Base-by-base conservation (phyloP, 53 echinoderm and acorn worm species). In the Zoroaster sp. region DNA sequence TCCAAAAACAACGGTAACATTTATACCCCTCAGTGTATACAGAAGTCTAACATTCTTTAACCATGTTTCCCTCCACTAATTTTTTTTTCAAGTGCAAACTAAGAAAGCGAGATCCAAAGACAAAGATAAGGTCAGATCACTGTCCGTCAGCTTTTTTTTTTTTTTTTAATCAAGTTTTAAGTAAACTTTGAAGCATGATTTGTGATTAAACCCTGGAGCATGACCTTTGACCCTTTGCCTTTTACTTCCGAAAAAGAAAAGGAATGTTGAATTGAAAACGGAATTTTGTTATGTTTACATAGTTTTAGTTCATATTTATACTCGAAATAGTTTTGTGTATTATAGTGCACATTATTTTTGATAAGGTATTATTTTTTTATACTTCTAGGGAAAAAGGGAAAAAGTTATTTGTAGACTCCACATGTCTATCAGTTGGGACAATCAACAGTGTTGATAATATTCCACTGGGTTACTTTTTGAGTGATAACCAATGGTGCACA, bases 81-180 rank as follows among this genome's bases (percentile, higher is more conserved):
- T 49, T 33, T 49, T 70, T 70, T 23, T 45, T 44, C 25, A 85
- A 85, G 85, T 33, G 71, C 85, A 70, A 85, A 47, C 69, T 49
- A 70, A 71, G 70, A 85, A 47, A 85, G 85, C 35, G 71, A 85
- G 71, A 45, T 35, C 68, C 3, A 83, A 46, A 47, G 70, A 70
- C 69, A 71, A 36, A 47, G 71, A 85, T 32, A 85, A 85, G 85
- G 85, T 85, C 4, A 71, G 49, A 21, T 70, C 47, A 8, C 4
- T 35, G 31, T 13, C 6, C 39, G 15, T 25, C 40, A 39, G 20
- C 23, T 74, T 8, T 17, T 74, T 20, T 40, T 74, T 40, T 10
- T 18, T 7, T 20, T 40, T 43, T 74, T 40, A 18, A 25, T 7
- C 11, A 3, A 41, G 40, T 21, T 0, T 11, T n/a, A n/a, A n/a